phyloP scores from a whole-genome alignment of 2,113 vertebrate genomes.

The Shinisaurus crocodilurus region DNA sequence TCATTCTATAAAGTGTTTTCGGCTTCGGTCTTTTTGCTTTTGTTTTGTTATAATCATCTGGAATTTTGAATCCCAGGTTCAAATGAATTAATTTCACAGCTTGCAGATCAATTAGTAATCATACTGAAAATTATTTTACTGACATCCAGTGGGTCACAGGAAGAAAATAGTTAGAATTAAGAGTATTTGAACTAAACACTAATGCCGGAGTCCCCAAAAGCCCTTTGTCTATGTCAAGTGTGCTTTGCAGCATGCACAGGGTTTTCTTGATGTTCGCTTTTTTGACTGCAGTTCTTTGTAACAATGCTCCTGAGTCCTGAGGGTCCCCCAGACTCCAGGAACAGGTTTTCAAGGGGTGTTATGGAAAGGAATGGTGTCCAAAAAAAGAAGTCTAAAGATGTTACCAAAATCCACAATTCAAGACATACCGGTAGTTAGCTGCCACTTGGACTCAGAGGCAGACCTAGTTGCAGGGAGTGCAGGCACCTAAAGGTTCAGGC shows the following conservation, averaged over 20 bases:
- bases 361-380: background rate
- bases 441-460: too few species aligned
- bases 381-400: background rate
- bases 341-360: background rate
- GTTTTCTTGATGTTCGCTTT: background rate
- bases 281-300: background rate
- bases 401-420: too few species aligned
- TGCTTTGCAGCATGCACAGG: background rate
- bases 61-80: slow-evolving; percentile 66
- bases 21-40: slow-evolving; percentile 53
- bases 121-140: slow-evolving; percentile 29
- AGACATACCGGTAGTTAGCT: too few species aligned
- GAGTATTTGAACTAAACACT: background rate
- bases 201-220: background rate
- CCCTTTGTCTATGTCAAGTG: background rate
- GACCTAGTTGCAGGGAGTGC: too few species aligned
- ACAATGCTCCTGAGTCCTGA: background rate
- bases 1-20: slow-evolving; percentile 56
- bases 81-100: slow-evolving; percentile 67
- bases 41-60: slow-evolving; percentile 57
- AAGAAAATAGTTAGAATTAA: background rate
- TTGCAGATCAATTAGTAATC: slow-evolving; percentile 60
- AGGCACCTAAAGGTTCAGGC: too few species aligned
- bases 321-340: background rate
- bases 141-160: slow-evolving; percentile 44